Conservation (phyloP, 2,113 vertebrate genomes). For the Tauraco erythrolophus region DNA sequence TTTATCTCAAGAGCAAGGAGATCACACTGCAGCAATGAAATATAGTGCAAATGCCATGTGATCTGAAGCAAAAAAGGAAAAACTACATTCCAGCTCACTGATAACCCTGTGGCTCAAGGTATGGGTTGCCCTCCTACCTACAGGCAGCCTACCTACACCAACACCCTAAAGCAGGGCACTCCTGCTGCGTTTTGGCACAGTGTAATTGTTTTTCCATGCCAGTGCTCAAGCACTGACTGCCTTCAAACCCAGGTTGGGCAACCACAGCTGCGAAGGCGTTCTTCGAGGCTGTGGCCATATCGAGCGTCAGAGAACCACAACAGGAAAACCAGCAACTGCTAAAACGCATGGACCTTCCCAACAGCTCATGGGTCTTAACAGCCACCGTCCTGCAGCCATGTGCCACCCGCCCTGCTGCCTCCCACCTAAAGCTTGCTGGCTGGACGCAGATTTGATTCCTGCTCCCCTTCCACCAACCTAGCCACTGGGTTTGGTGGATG, state of each 20-base stretch:
- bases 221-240: not conserved
- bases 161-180: not conserved
- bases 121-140: not conserved
- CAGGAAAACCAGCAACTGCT: conserved; percentile 52
- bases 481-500: not conserved
- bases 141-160: not conserved
- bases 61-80: not conserved
- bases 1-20: not conserved
- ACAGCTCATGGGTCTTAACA: not conserved
- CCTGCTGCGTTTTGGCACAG: not conserved
- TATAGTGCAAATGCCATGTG: not conserved
- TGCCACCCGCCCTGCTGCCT: not conserved
- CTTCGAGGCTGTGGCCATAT: not conserved
- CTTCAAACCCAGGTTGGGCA: not conserved
- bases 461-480: not conserved
- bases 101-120: fast-evolving
- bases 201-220: not conserved
- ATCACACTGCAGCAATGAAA: not conserved
- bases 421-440: not conserved
- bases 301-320: not conserved
- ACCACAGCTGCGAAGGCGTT: fast-evolving
- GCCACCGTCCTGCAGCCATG: not conserved
- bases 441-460: not conserved
- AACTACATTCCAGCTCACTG: not conserved
- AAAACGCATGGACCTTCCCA: not conserved